These are phyloP conservation scores for Campylomormyrus tamandua DNA, from an alignment of 2,113 vertebrate genomes.

Conservation along the genomic window DNA sequence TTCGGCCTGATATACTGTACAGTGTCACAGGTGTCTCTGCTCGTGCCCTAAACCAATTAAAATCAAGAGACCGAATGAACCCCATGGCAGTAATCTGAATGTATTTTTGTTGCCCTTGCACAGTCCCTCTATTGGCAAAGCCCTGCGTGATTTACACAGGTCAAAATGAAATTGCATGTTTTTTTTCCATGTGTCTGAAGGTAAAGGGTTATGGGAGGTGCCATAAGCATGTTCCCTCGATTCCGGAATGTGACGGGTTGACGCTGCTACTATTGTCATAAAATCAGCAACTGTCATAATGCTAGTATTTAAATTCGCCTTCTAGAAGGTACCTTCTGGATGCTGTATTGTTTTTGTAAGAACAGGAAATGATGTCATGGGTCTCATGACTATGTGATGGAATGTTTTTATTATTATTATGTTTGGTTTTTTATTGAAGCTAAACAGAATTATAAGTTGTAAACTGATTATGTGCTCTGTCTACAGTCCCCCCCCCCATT, in stretches of 20 bases:
- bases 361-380: neutral
- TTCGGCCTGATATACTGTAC: neutral
- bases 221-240: neutral
- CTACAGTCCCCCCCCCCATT: neutral
- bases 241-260: neutral
- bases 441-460: neutral
- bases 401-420: neutral
- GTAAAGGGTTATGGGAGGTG: neutral
- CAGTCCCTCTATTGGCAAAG: neutral
- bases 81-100: neutral
- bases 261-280: neutral
- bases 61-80: neutral
- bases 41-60: neutral
- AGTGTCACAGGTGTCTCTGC: neutral
- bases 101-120: neutral
- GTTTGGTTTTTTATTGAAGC: neutral
- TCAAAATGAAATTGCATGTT: neutral
- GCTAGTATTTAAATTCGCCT: neutral
- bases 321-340: neutral
- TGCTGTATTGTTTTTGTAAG: neutral
- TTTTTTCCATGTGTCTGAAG: neutral
- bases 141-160: neutral
- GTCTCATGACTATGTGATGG: neutral
- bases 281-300: neutral
- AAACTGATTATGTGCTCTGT: neutral